Evolutionary conservation across 2,888 invertebrate species (phyloP).

Genomic region (Plemyria rubiginata): DNA sequence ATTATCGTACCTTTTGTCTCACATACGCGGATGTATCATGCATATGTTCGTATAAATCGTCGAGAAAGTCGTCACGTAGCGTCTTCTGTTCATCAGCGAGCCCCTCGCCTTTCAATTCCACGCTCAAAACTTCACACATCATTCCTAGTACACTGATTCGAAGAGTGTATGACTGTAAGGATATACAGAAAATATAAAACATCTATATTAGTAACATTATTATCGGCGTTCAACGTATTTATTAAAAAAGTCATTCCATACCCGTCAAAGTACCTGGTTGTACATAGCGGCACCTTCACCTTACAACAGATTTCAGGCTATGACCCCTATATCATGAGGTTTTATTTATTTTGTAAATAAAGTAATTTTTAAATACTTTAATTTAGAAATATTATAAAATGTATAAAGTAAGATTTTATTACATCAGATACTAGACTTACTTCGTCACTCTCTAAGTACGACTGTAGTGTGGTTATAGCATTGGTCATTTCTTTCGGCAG

Average conservation of each 20-base stretch:
- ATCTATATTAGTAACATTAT: no score
- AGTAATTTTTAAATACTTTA: no score
- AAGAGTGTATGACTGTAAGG: constrained; percentile 85
- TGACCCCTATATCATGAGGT: no score
- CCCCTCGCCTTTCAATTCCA: constrained; percentile 89
- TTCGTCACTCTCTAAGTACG: constrained; percentile 86
- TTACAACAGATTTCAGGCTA: no score
- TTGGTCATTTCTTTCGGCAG: constrained; percentile 85
- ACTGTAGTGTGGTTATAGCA: constrained; percentile 85
- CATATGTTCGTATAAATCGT: constrained; percentile 92
- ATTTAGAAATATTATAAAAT: no score
- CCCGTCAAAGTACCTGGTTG: no score
- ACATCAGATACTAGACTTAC: constrained; percentile 47
- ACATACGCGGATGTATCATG: constrained; percentile 94
- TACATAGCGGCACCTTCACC: no score
- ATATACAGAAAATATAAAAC: background rate
- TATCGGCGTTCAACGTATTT: no score
- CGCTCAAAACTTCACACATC: constrained; percentile 91
- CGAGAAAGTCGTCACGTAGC: constrained; percentile 91
- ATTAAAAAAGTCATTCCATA: no score
- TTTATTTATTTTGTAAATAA: no score
- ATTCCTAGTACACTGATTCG: constrained; percentile 94
- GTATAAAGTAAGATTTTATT: no score
- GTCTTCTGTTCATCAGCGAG: constrained; percentile 87
- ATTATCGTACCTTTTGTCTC: constrained; percentile 87